These are phyloP conservation scores for Oplegnathus fasciatus DNA, from an alignment of 2,113 vertebrate species.

Conservation along the genomic window DNA sequence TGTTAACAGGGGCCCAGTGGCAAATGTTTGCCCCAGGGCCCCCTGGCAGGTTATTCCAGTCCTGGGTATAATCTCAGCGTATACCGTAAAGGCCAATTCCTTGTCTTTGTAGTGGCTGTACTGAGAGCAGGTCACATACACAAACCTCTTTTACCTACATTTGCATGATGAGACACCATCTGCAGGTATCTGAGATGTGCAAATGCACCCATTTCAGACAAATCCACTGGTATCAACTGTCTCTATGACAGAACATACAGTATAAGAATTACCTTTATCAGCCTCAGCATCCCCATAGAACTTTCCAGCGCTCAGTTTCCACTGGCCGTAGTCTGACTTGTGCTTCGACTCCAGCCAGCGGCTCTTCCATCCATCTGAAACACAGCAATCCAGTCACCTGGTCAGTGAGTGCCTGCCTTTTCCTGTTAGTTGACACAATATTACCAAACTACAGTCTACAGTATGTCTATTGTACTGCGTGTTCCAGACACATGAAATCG, in stretches of 20 bases:
- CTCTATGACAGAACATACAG: background rate
- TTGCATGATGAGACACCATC: slow-evolving; percentile 15
- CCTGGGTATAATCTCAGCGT: background rate
- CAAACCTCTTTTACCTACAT: background rate
- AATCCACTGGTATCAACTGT: background rate
- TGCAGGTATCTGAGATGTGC: background rate
- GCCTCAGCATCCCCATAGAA: slow-evolving; percentile 92
- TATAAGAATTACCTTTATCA: slow-evolving; percentile 88
- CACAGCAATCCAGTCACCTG: background rate
- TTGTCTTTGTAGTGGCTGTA: background rate
- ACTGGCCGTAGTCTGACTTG: slow-evolving; percentile 92
- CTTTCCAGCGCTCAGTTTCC: slow-evolving; percentile 89
- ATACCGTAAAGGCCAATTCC: background rate
- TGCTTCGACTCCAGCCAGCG: slow-evolving; percentile 93
- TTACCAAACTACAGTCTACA: background rate
- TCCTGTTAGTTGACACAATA: background rate
- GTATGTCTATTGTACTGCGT: background rate
- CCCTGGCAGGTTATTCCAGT: slow-evolving; percentile 10
- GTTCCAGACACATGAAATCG: background rate
- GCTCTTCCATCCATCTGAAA: slow-evolving; percentile 85
- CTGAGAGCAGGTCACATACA: background rate
- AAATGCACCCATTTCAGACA: background rate
- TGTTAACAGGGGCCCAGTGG: background rate
- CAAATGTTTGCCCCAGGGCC: too few relatives aligned
- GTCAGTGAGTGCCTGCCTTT: background rate